Base-by-base conservation (phyloP, 64 coral and sea anemone species). In the Exaiptasia diaphana region DNA sequence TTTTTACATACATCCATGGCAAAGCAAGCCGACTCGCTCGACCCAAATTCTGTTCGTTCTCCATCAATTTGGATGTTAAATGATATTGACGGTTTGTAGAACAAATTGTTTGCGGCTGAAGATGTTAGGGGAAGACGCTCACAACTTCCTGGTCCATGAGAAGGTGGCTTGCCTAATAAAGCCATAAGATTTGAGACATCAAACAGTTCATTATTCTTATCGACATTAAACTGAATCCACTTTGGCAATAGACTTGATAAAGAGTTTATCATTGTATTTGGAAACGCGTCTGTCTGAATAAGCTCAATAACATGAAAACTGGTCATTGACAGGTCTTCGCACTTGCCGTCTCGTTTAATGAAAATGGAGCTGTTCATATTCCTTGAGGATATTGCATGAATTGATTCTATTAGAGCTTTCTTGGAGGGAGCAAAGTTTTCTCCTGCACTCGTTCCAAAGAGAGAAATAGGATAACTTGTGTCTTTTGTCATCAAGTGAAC, bases 261-360 rank as follows among this genome's bases (percentile, higher is more conserved):
- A 9, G 67, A 83, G 37, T 34, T 27, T 6, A 83, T 12, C 25
- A 71, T 64, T 29, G 64, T 58, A 5, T 50, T 55, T 15, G 81
- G 67, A 5, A 83, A 72, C 4, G 68, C 81, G 42, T 83, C 81
- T 37, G 38, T 44, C 23, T 73, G 64, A 7, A 83, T 72, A 11
- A 83, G 60, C 46, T 83, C 64, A 27, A 33, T 71, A 18, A 83
- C 15, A 49, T 70, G 21, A 14, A 37, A 64, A 13, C 17, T 25
- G 38, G 46, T 83, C 15, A 50, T 50, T n/a, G 67, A 34, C 7
- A 14, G 38, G 18, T 37, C 20, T 5, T 37, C 39, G 31, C 81
- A 83, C n/a, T 71, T 71, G 7, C 67, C 67, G 41, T 71, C 15
- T 62, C 26, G n/a, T n/a, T n/a, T 62, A 5, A 62, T 29, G 25